Conservation (phyloP, 2,797 vertebrate species). For the Pygocentrus nattereri region DNA sequence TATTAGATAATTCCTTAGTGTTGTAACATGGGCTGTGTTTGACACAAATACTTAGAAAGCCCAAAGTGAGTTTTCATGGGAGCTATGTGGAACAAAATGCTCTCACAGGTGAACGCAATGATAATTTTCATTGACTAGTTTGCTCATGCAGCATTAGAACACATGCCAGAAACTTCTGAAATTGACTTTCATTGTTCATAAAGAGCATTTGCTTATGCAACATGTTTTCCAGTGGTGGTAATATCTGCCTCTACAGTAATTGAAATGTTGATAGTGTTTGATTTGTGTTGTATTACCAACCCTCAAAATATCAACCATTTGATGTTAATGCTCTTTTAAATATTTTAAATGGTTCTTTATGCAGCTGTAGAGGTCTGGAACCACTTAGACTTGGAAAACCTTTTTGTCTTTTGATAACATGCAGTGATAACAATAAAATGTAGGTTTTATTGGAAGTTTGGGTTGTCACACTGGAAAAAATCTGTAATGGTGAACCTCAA, state of each 20-base stretch:
- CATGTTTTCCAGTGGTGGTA: neutral
- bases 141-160: neutral
- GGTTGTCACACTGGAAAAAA: neutral
- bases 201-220: neutral
- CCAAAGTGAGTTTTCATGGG: neutral
- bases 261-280: too few species aligned
- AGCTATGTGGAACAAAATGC: neutral
- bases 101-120: neutral
- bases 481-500: neutral
- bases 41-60: neutral
- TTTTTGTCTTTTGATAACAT: constrained; percentile 5
- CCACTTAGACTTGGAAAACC: constrained; percentile 12
- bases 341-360: neutral
- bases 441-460: constrained; percentile 60
- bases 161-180: neutral
- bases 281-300: neutral
- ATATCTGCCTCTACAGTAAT: neutral
- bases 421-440: constrained; percentile 61
- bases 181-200: neutral
- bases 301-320: constrained; percentile 1
- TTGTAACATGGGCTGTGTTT: neutral
- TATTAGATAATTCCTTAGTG: constrained; percentile 1
- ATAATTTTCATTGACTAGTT: neutral
- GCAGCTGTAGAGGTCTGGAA: constrained; percentile 1
- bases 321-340: too few species aligned